Base-by-base conservation (phyloP, 1,140 invertebrate genomes). In the Zaprionus africanus region DNA sequence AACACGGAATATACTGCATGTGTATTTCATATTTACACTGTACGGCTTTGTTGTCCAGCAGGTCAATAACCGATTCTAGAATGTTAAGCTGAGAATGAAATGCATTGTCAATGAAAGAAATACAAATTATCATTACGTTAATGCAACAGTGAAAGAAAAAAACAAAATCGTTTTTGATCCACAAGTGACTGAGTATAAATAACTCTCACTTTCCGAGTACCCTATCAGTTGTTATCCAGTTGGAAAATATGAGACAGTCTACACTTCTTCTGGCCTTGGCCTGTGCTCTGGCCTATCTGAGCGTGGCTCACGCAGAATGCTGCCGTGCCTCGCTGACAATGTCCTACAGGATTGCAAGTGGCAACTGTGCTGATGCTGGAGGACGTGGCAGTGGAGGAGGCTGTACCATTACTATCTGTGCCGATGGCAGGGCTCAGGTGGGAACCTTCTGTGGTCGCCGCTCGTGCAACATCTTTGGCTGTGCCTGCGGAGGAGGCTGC, bases 391-490 rank as follows among this genome's bases (percentile, higher is more conserved):
- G 26, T 7, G 13, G 5, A 0, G 13, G 26, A 1, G n/a, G 24
- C 4, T 67, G 64, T 5, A 58, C 22, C 11, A 58, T 67, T 0
- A 67, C 53, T 5, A 17, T 64, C 34, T 66, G 64, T 31, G 64
- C 64, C 53, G 53, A 66, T 38, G 64, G 64, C n/a, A 57, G 36
- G 64, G 17, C 53, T 15, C 64, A 26, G 11, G 9, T 19, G n/a
- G 64, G 64, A 17, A 58, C 54, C 34, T 67, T 15, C n/a, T 67
- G 64, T 9, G 64, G 64, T 19, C 54, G 54, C 6, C 11, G 64
- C 7, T 28, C 19, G 15, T 67, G 64, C 34, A 58, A 67, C 28
- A 12, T 43, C 9, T 58, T 58, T n/a, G 64, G 64, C 17, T 67
- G 64, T 17, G 28, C 13, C 38, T 67, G 64, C 26, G 2, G 36